Evolutionary conservation across 2,797 vertebrate genomes (phyloP).

Genomic region (Cyprinella venusta): DNA sequence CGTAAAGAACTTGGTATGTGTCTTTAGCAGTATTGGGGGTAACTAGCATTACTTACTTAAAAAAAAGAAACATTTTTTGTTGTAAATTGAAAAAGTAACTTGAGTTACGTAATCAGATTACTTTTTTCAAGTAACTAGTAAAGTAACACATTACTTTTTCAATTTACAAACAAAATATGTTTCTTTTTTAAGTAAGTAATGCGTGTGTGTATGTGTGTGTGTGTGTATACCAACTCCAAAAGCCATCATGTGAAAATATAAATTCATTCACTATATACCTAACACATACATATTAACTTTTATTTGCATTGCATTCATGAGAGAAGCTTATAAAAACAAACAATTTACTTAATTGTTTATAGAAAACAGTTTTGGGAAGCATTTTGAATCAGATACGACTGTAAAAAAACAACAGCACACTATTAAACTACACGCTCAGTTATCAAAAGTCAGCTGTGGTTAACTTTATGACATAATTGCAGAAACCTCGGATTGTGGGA

Average conservation of each 20-base stretch:
- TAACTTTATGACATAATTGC: conserved; percentile 51
- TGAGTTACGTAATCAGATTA: too few species aligned
- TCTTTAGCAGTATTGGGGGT: too few species aligned
- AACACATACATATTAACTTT: background rate
- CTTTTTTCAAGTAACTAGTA: too few species aligned
- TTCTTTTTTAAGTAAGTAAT: too few species aligned
- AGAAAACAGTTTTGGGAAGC: background rate
- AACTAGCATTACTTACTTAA: too few species aligned
- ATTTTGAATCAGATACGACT: conserved; percentile 20
- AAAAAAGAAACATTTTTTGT: too few species aligned
- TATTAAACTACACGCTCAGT: conserved; percentile 10
- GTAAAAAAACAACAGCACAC: background rate
- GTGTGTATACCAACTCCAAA: background rate
- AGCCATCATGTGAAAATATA: background rate
- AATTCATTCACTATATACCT: background rate
- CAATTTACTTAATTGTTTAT: background rate
- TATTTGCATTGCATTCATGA: background rate
- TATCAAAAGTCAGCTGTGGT: conserved; percentile 34
- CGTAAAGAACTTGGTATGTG: too few species aligned
- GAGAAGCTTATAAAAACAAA: background rate
- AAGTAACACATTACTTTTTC: too few species aligned
- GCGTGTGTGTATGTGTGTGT: too few species aligned
- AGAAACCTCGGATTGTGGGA: conserved; percentile 30
- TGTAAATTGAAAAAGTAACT: too few species aligned
- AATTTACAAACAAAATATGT: too few species aligned